Base-by-base conservation (phyloP, 2,113 vertebrate species). In the Centrocercus urophasianus region DNA sequence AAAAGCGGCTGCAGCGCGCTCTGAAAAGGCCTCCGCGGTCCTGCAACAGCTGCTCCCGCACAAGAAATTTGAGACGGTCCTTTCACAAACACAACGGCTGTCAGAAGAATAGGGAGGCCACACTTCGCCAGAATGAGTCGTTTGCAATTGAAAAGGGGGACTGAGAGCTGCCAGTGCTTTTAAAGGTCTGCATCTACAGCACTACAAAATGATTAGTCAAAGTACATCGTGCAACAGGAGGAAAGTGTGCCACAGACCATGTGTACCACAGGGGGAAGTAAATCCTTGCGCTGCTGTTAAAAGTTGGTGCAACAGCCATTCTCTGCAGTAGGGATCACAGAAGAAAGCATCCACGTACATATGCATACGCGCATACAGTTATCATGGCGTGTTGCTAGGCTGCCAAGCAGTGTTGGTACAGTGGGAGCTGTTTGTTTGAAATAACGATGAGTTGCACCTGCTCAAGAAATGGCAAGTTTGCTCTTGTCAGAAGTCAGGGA, bases 41-140 rank as follows among this genome's bases (percentile, higher is more conserved):
- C 97, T 83, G 97, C 95, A 97, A 98, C 99, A 99, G 99, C 99
- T 99, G 99, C 98, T 98, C 96, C 96, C 75, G 97, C 97, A 97
- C 97, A 98, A 98, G 99, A 99, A 98, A 99, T 99, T 97, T 98
- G 98, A 99, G 98, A 98, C 96, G 98, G 97, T 98, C 98, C 97
- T 98, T 99, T 99, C 98, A 98, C 97, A 98, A 98, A 98, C 97
- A 98, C 98, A 99, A 98, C 97, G 96, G 98, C 94, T 89, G 6
- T 79, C 95, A 95, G 97, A 98, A 98, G 97, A 98, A 98, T 98
- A 91, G 96, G 93, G 97, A 96, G 97, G 96, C 97, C 98, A 97
- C 97, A 96, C 98, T 98, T 98, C 97, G 95, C 95, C 95, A 93
- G 93, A 97, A 98, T 96, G 97, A 95, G 95, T 98, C 89, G 94